Percentiles rank a stretch among this genome's conserved stretches.
Conservation (phyloP, 2,888 invertebrate genomes). For the Oligia fasciuncula region DNA sequence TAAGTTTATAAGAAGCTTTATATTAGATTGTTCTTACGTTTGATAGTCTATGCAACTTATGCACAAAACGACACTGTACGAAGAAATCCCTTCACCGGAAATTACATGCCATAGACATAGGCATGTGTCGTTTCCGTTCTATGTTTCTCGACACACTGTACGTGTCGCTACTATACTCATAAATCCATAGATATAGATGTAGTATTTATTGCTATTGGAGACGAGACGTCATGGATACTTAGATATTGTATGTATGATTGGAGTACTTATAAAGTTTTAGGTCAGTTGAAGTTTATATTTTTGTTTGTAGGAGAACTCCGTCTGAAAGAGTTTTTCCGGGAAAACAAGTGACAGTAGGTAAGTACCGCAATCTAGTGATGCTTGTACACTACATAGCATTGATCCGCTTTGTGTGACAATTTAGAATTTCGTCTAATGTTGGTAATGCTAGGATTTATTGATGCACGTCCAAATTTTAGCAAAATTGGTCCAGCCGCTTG, state of each 20-base stretch:
- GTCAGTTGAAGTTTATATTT: conserved; percentile 26
- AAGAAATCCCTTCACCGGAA: conserved; percentile 23
- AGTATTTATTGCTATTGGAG: conserved; percentile 4
- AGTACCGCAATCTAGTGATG: neutral
- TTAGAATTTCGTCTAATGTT: neutral
- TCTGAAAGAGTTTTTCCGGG: neutral
- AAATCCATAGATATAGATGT: neutral
- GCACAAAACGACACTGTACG: neutral
- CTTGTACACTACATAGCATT: neutral
- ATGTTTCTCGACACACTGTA: conserved; percentile 17
- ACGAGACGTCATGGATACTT: too few species aligned
- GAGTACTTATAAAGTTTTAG: conserved; percentile 22
- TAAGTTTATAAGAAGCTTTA: neutral
- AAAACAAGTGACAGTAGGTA: neutral
- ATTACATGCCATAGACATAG: conserved; percentile 31
- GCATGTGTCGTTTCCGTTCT: conserved; percentile 21
- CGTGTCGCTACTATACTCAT: conserved; percentile 7
- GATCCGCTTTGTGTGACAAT: neutral
- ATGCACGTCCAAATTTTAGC: neutral
- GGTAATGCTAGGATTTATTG: neutral
- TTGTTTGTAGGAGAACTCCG: neutral
- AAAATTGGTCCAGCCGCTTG: too few species aligned
- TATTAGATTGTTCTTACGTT: neutral
- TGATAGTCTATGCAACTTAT: neutral
- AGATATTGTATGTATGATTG: conserved; percentile 13